A percentile compares a stretch with the other conserved stretches of the same genome.
phyloP scores from a whole-genome alignment of 1,140 invertebrate genomes.

The Steinernema feltiae region DNA sequence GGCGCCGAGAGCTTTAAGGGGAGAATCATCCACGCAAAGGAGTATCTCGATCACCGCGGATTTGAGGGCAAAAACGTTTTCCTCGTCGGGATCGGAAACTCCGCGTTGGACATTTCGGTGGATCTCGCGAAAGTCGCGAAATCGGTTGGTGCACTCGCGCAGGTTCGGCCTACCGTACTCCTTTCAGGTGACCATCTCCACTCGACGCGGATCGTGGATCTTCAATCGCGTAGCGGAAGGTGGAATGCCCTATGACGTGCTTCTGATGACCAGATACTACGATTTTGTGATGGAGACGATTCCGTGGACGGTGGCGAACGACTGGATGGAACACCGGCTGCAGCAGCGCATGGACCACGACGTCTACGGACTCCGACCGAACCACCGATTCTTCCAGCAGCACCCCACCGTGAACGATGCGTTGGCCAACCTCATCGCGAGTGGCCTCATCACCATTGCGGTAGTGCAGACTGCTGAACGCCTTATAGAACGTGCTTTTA shows the following conservation, averaged over 20 bases:
- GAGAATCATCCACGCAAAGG: conserved; percentile 60
- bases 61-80: conserved; percentile 60
- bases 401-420: conserved; percentile 65
- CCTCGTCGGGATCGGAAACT: conserved; percentile 64
- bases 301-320: conserved; percentile 56
- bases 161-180: not conserved
- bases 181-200: conserved; percentile 60
- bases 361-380: conserved; percentile 60
- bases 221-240: conserved; percentile 56
- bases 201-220: conserved; percentile 61
- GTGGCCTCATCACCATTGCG: conserved; percentile 60
- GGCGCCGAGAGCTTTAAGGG: conserved; percentile 60
- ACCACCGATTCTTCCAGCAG: conserved; percentile 59
- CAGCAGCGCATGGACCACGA: conserved; percentile 62
- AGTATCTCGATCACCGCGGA: conserved; percentile 57
- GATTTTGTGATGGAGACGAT: conserved; percentile 41
- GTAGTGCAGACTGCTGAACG: conserved; percentile 31
- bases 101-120: conserved; percentile 63
- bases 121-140: conserved; percentile 61
- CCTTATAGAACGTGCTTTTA: conserved; percentile 38
- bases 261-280: conserved; percentile 40
- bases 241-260: conserved; percentile 57
- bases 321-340: conserved; percentile 54
- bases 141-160: conserved; percentile 51
- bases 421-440: conserved; percentile 61